phyloP scores from a whole-genome alignment of 1,140 invertebrate species.

The Penaeus chinensis region DNA sequence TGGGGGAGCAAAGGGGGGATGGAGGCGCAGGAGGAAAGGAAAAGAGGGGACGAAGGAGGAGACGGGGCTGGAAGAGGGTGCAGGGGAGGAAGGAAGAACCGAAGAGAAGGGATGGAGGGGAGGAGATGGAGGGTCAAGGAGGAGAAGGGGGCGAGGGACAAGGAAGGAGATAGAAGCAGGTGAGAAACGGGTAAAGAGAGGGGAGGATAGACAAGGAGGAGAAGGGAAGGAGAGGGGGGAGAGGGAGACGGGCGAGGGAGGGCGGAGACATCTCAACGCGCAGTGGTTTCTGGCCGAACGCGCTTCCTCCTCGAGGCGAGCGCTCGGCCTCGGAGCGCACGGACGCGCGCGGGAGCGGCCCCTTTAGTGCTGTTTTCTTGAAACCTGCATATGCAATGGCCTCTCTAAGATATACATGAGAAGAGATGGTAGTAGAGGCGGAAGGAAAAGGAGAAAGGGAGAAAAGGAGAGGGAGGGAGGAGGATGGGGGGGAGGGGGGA shows the following conservation, averaged over 20 bases:
- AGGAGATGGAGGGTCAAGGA: not conserved
- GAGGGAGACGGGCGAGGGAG: not conserved
- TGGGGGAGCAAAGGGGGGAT: not conserved
- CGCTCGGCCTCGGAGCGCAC: too few relatives aligned
- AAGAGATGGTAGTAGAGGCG: not conserved
- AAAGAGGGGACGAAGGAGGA: not conserved
- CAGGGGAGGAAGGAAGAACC: not conserved
- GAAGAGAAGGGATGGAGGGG: not conserved
- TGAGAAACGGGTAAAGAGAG: not conserved
- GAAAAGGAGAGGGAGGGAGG: not conserved
- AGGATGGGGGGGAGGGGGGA: not conserved
- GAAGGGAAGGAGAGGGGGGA: not conserved
- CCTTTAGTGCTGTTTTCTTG: too few relatives aligned
- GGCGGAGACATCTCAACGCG: too few relatives aligned
- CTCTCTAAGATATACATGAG: too few relatives aligned
- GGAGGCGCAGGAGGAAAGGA: not conserved
- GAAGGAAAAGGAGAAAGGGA: slow-evolving; percentile 1
- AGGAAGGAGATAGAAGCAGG: not conserved
- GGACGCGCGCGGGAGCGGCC: too few relatives aligned
- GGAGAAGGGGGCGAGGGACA: too few relatives aligned
- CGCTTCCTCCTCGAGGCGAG: too few relatives aligned
- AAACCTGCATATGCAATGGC: too few relatives aligned
- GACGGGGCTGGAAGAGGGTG: not conserved
- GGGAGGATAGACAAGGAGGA: not conserved
- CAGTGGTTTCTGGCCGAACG: too few relatives aligned